Conservation (phyloP, 2,113 vertebrate genomes). For the Alligator mississippiensis region DNA sequence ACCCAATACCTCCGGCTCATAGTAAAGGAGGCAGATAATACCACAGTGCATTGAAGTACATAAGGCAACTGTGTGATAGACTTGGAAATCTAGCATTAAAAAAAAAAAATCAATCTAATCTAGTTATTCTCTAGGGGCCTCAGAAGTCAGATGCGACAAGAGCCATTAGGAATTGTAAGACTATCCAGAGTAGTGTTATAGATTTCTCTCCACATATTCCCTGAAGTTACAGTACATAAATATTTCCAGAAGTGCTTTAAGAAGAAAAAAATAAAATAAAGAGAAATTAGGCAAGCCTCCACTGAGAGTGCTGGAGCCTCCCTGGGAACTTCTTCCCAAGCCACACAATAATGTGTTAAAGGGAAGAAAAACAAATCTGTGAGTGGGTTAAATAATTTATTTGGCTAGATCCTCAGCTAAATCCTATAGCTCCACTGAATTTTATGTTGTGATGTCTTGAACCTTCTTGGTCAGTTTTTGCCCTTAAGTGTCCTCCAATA, state of each 20-base stretch:
- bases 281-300: background rate
- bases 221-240: background rate
- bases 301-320: background rate
- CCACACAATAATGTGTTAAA: background rate
- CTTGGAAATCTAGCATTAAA: background rate
- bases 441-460: background rate
- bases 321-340: background rate
- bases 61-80: background rate
- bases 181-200: background rate
- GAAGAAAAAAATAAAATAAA: background rate
- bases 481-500: background rate
- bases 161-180: background rate
- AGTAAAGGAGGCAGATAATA: background rate
- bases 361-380: background rate
- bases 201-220: background rate
- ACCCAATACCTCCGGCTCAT: background rate
- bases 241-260: background rate
- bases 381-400: background rate
- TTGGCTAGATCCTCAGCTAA: background rate
- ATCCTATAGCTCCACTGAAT: background rate
- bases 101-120: background rate
- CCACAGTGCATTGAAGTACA: background rate
- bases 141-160: background rate
- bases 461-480: background rate
- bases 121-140: background rate